Conservation (phyloP, 37 sponge, comb jelly and placozoan species). For the Cladorhizidae sp. region DNA sequence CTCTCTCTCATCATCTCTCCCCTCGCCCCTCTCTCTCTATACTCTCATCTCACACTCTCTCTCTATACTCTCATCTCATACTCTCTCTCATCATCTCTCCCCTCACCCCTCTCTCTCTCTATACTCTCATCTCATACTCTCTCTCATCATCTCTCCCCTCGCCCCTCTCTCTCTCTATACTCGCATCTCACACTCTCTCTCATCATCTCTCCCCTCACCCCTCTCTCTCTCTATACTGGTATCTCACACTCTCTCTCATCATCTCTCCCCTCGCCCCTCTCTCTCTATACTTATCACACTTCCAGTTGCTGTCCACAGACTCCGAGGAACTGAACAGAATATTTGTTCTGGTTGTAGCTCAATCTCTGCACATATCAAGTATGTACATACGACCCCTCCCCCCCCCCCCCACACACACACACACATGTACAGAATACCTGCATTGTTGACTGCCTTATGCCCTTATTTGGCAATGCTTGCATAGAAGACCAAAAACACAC, state of each 20-base stretch:
- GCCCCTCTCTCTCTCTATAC: not conserved
- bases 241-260: slow-evolving; percentile 12
- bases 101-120: not conserved
- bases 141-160: slow-evolving; percentile 4
- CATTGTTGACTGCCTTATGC: too few relatives aligned
- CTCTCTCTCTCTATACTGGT: not conserved
- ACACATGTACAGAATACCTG: too few relatives aligned
- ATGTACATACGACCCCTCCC: slow-evolving; percentile 1
- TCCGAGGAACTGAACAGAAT: slow-evolving; percentile 85
- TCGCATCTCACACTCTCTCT: not conserved
- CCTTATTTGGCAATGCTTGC: too few relatives aligned
- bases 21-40: not conserved
- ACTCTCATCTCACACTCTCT: too few relatives aligned
- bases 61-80: not conserved
- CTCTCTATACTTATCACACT: not conserved
- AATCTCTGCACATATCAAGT: slow-evolving; percentile 77
- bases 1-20: too few relatives aligned
- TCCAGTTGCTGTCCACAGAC: slow-evolving; percentile 65
- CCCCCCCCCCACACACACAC: too few relatives aligned
- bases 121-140: not conserved
- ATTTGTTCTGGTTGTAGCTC: slow-evolving; percentile 74
- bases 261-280: too few relatives aligned
- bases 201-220: not conserved
- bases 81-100: not conserved
- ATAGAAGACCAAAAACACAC: too few relatives aligned